Evolutionary conservation across 1,140 invertebrate genomes (phyloP).

Genomic region (Bemisia tabaci): DNA sequence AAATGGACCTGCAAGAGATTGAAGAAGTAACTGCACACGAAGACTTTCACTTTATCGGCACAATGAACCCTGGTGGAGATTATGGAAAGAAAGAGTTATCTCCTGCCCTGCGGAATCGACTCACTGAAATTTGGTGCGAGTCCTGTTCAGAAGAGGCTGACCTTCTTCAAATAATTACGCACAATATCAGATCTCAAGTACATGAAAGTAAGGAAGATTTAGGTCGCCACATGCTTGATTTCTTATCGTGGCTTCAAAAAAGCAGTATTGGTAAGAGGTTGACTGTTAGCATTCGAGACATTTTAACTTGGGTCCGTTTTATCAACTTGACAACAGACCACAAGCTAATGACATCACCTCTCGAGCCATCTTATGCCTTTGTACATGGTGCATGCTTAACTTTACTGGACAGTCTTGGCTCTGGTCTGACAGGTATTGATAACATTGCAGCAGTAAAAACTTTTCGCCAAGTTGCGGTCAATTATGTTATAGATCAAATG

Average conservation of each 20-base stretch:
- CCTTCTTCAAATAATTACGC: constrained; percentile 53
- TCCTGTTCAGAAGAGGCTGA: constrained; percentile 50
- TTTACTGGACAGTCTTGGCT: constrained; percentile 64
- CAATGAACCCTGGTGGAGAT: constrained; percentile 99
- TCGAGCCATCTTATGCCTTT: constrained; percentile 49
- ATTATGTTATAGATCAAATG: constrained; percentile 9
- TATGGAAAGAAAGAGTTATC: constrained; percentile 99
- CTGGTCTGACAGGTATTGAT: constrained; percentile 13
- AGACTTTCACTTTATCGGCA: constrained; percentile 85
- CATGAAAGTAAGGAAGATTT: constrained; percentile 43
- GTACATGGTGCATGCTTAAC: constrained; percentile 81
- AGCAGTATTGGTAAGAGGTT: constrained; percentile 61
- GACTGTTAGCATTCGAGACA: constrained; percentile 81
- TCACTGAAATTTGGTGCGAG: constrained; percentile 98
- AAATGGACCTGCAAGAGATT: constrained; percentile 40
- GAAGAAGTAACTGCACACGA: constrained; percentile 51
- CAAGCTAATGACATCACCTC: constrained; percentile 24
- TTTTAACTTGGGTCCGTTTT: constrained; percentile 86
- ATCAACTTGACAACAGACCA: constrained; percentile 49
- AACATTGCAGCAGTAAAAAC: constrained; percentile 3
- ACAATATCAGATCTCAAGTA: constrained; percentile 48
- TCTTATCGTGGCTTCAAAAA: constrained; percentile 60
- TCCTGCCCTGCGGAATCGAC: constrained; percentile 90
- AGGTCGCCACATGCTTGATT: constrained; percentile 56
- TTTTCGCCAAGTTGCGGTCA: background rate